A percentile compares a stretch with the other conserved stretches of the same genome.
Conservation (phyloP, 2,113 vertebrate species). For the Catharus fuscescens region DNA sequence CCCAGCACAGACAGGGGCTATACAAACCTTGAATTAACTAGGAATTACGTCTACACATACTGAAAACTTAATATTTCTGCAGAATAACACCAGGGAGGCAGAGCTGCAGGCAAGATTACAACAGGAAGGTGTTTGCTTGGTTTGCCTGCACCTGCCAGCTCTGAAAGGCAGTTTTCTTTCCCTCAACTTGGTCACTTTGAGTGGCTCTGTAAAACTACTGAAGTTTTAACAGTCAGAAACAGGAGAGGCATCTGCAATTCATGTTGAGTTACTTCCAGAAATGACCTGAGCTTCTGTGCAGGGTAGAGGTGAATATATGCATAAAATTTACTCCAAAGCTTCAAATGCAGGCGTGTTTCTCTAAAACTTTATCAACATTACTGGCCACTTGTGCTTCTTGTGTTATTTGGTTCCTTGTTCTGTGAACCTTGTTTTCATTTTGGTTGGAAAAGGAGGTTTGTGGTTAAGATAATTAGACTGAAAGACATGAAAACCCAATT, state of each 20-base stretch:
- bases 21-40: background rate
- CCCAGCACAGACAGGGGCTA: background rate
- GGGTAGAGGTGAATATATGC: background rate
- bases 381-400: background rate
- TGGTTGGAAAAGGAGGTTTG: background rate
- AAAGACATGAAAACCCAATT: background rate
- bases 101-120: background rate
- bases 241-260: no score
- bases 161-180: background rate
- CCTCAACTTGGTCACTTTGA: background rate
- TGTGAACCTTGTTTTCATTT: background rate
- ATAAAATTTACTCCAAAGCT: background rate
- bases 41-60: background rate
- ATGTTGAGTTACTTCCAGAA: background rate
- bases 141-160: background rate
- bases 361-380: background rate
- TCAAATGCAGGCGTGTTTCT: background rate
- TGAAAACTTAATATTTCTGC: background rate
- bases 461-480: background rate
- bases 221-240: background rate
- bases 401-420: background rate
- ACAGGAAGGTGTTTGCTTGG: background rate
- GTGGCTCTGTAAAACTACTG: background rate
- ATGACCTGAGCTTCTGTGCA: background rate
- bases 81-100: background rate